These are phyloP conservation scores for Epinephelus coioides DNA, from an alignment of 2,797 vertebrate genomes.

Conservation along the genomic window DNA sequence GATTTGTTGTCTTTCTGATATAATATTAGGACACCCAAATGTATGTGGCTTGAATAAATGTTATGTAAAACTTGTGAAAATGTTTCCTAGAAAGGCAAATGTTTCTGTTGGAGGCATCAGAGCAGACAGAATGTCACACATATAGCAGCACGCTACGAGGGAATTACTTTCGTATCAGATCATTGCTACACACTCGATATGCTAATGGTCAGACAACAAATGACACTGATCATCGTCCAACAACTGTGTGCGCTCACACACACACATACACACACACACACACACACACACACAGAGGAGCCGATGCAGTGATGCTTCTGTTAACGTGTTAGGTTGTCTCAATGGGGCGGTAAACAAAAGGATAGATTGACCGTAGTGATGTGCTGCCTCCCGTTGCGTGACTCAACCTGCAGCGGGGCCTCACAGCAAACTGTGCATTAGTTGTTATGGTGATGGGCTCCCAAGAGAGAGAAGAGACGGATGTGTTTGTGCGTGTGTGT, in stretches of 20 bases:
- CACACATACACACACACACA: background rate
- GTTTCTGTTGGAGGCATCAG: constrained; percentile 7
- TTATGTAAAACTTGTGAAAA: background rate
- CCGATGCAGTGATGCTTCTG: constrained; percentile 65
- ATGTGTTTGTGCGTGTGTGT: constrained; percentile 61
- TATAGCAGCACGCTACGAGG: background rate
- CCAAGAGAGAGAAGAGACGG: constrained; percentile 69
- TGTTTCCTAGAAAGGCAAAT: background rate
- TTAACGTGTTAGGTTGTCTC: constrained; percentile 66
- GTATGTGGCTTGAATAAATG: background rate
- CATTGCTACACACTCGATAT: constrained; percentile 37
- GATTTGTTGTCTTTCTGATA: background rate
- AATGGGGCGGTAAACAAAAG: constrained; percentile 65
- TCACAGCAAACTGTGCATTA: constrained; percentile 79
- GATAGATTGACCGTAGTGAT: constrained; percentile 70
- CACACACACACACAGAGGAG: constrained; percentile 7
- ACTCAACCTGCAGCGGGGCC: constrained; percentile 60
- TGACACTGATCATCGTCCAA: constrained; percentile 45
- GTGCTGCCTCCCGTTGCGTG: constrained; percentile 76
- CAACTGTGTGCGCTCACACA: constrained; percentile 8
- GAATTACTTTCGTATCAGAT: constrained; percentile 53
- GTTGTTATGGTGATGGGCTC: constrained; percentile 81
- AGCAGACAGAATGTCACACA: constrained; percentile 1
- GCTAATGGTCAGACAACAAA: constrained; percentile 38
- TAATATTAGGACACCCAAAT: background rate